Base-by-base conservation (phyloP, 2,113 vertebrate genomes). In the Dendropsophus ebraccatus region DNA sequence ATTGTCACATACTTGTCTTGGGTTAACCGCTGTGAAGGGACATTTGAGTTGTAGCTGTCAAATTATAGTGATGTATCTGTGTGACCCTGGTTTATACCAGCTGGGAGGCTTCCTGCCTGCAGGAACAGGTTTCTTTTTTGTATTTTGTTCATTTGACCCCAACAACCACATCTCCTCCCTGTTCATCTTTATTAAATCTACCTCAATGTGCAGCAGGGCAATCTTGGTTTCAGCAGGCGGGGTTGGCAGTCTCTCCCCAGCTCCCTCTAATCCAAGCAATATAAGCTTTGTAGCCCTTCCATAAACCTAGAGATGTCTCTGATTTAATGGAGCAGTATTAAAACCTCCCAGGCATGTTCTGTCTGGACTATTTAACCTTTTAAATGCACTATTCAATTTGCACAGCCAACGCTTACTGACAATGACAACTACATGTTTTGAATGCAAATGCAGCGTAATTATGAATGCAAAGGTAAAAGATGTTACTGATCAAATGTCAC, bases 111-210 rank as follows among this genome's bases (percentile, higher is more conserved):
- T 49, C 28, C 25, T 50, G 60, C 62, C 80, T 82, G 8, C 13
- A 10, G 62, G 52, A 82, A 52, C 23, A 47, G 37, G 30, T 81
- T 81, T 67, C n/a, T 62, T 62, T 81, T 72, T 72, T 73, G 45
- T 70, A 56, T 72, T 41, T 35, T 19, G 67, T 69, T 67, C 80
- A 17, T 69, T 82, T 82, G 60, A 82, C 60, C 41, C 80, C 28
- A 10, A 70, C 60, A 70, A 32, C 81, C 81, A 50, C 81, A 16
- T 72, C 81, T 72, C 81, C 81, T 56, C 60, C 80, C 45, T 70
- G 49, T 83, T 83, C 67, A 72, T 83, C 65, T 83, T 83, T 72
- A 83, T 83, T 83, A 83, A 72, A 83, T 83, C 82, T 60, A 52
- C 32, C 13, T 52, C n/a, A 35, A 56, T 83, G 82, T 83, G 69